Base-by-base conservation (phyloP, 1,140 invertebrate genomes). In the Drosophila teissieri region DNA sequence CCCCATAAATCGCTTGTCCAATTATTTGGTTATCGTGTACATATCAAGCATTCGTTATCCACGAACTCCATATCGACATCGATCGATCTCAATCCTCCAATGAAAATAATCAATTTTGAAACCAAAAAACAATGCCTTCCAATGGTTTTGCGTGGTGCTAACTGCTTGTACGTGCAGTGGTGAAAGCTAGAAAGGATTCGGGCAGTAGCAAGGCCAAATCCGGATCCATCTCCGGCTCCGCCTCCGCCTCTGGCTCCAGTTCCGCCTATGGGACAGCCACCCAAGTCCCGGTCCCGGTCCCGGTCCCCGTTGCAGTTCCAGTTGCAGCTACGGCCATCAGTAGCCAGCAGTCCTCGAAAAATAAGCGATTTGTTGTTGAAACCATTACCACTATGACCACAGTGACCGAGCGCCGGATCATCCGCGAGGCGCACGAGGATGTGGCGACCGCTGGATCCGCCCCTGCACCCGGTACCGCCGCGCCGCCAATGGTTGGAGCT, bases 331-430 rank as follows among this genome's bases (percentile, higher is more conserved):
- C 69, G 37, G 60, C 52, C 54, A 76, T 67, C 69, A 81, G 78
- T 76, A 67, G 70, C 78, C 31, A 31, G 0, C 31, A 31, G 31
- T 73, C 74, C 40, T 64, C 76, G 56, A 92, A 90, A 46, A 93
- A 93, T 68, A 94, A 94, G 82, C 92, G 94, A 73, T 95, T 95
- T 88, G 94, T 95, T 80, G 94, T 95, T 79, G 95, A 95, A 91
- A 95, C 95, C 57, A 95, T 91, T 91, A 91, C 90, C 80, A 91
- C 94, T 56, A 95, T 95, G 94, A 95, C 95, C 64, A 95, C 95
- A 49, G 94, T 95, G 39, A 95, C 95, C 58, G 94, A 95, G 85
- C 92, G 94, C 44, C 93, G 95, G 31, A 94, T 95, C 52, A 93
- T 95, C 3, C 93, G 94, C 0, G 94, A 95, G 69, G 78, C 89